These are phyloP conservation scores for Bellardia pandia DNA, from an alignment of 2,888 invertebrate genomes.

Conservation along the genomic window DNA sequence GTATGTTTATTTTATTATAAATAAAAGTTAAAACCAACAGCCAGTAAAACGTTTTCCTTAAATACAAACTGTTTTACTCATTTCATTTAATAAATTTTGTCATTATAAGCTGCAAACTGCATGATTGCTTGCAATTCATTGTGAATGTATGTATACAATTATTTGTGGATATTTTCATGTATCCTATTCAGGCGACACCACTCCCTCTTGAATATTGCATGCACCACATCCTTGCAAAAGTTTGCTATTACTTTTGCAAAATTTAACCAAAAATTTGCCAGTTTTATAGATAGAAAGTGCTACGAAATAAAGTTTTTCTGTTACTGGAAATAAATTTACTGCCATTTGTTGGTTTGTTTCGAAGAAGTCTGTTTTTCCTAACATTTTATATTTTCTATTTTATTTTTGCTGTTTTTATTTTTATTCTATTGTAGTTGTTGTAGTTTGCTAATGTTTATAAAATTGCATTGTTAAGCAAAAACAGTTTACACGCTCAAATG, in stretches of 20 bases:
- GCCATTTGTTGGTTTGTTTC: background rate
- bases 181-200: constrained; percentile 7
- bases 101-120: constrained; percentile 60
- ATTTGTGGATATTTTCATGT: background rate
- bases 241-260: background rate
- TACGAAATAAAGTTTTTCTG: background rate
- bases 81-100: constrained; percentile 19
- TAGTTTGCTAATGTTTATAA: constrained; percentile 2
- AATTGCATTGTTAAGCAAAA: constrained; percentile 53
- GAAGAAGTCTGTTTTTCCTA: background rate
- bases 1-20: constrained; percentile 1
- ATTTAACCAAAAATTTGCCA: constrained; percentile 1
- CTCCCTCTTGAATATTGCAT: constrained; percentile 36
- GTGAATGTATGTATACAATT: constrained; percentile 19
- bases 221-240: constrained; percentile 15
- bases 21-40: background rate
- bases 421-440: background rate
- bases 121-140: constrained; percentile 67
- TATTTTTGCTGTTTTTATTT: background rate
- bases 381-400: background rate
- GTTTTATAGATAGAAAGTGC: background rate
- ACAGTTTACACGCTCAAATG: constrained; percentile 51
- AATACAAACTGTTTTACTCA: background rate
- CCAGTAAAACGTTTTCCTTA: background rate
- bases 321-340: constrained; percentile 20